Conservation (phyloP, 92 coral and sea anemone species). For the Bergia puertoricense region DNA sequence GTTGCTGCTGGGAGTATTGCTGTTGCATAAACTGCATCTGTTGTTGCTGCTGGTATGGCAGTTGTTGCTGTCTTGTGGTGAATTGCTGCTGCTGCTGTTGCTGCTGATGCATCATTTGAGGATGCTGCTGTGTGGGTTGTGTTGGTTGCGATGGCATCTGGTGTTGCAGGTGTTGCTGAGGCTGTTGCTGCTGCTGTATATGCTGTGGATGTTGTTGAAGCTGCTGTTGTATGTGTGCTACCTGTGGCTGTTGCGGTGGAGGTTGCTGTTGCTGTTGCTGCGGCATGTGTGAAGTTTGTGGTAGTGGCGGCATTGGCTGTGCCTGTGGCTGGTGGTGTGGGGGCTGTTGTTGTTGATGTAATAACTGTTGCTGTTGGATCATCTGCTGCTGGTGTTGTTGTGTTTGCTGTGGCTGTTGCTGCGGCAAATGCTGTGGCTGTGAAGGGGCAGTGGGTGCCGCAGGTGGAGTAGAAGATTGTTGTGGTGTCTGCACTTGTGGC, state of each 20-base stretch:
- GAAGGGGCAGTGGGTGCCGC: slow-evolving; percentile 44
- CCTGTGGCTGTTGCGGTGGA: slow-evolving; percentile 63
- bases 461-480: slow-evolving; percentile 42
- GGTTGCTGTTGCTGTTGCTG: slow-evolving; percentile 53
- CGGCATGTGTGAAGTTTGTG: slow-evolving; percentile 39
- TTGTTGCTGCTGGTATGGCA: slow-evolving; percentile 40
- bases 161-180: slow-evolving; percentile 50
- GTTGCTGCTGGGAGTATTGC: slow-evolving; percentile 35
- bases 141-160: slow-evolving; percentile 33
- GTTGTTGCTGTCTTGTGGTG: slow-evolving; percentile 26
- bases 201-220: slow-evolving; percentile 53
- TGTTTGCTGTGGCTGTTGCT: slow-evolving; percentile 50
- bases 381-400: slow-evolving; percentile 52
- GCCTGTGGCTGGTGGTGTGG: slow-evolving; percentile 51
- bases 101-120: slow-evolving; percentile 38
- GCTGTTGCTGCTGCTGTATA: slow-evolving; percentile 52
- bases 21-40: slow-evolving; percentile 33
- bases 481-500: slow-evolving; percentile 50
- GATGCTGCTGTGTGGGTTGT: slow-evolving; percentile 35
- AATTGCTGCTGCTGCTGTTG: slow-evolving; percentile 41
- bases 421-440: slow-evolving; percentile 57
- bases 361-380: slow-evolving; percentile 45
- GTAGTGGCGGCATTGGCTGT: slow-evolving; percentile 54
- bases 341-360: slow-evolving; percentile 45
- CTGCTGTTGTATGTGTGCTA: slow-evolving; percentile 63